Conservation (phyloP, 2,797 vertebrate species). For the Uromys caudimaculatus region DNA sequence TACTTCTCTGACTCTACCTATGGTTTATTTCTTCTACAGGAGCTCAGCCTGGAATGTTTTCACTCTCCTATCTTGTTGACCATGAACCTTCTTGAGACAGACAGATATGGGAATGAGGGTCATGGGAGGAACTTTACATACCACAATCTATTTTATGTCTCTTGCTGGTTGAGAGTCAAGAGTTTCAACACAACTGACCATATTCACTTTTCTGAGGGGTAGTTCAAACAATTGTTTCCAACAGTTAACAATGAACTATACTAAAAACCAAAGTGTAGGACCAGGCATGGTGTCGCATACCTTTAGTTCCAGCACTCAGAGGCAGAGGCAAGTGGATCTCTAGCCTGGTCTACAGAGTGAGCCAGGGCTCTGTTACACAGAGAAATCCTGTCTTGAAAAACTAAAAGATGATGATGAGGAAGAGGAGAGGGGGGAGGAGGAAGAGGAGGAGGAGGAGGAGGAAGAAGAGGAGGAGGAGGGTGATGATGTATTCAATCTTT, state of each 20-base stretch:
- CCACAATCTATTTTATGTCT: not conserved
- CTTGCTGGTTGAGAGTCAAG: not conserved
- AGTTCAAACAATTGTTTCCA: not conserved
- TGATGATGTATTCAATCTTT: not conserved
- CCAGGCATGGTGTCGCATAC: not conserved
- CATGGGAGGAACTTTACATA: not conserved
- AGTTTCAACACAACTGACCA: not conserved
- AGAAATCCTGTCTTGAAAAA: not conserved
- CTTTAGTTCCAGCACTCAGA: not conserved
- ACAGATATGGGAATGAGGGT: not conserved
- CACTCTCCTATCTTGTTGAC: not conserved
- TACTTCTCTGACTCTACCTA: conserved; percentile 17
- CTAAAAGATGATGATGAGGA: not conserved
- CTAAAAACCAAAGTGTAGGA: not conserved
- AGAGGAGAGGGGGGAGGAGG: no score
- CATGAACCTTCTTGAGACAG: not conserved
- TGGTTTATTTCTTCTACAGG: conserved; percentile 38
- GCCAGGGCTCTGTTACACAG: not conserved
- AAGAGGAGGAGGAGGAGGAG: no score
- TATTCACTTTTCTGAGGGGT: not conserved
- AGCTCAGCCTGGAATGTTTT: not conserved
- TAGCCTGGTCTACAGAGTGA: no score
- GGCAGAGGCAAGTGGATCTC: no score
- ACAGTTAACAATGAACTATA: not conserved
- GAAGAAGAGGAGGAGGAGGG: no score